Evolutionary conservation across 2,888 invertebrate species (phyloP), one percentile per base, ranked within the genome.

Genomic region (Baronia brevicornis): DNA sequence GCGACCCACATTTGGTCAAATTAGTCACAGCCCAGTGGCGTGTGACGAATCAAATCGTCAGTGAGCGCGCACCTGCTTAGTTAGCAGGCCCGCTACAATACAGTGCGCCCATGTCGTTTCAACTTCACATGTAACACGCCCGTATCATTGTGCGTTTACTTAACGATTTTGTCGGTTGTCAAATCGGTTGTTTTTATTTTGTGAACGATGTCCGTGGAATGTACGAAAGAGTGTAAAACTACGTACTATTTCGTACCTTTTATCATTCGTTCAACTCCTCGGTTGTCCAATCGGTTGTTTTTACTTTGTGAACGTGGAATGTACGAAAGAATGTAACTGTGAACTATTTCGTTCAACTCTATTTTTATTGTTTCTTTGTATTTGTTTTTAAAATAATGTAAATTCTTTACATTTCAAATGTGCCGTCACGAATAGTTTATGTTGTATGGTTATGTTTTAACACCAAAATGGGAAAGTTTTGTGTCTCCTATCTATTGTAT

Each of bases 41-140:
- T 56, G 58, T 59, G 53, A 66, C 61, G 54, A 47, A 45, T 46
- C 54, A 42, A 38, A 36, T 51, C 51, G 52, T 54, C 65, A 59
- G 51, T 48, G 57, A 56, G 64, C 66, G 46, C 56, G 48, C 77
- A 78, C 78, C 75, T 77, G 78, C 69, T 54, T 52, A 51, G 35
- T 29, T 25, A 22, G 15, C 4, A n/a, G 26, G 10, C n/a, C n/a
- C 15, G n/a, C n/a, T 17, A 30, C 30, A 30, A 18, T 18, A 26
- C 18, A 10, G 20, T 19, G 17, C 21, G 22, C 17, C 30, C 22
- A 23, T 18, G 22, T 30, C 30, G 22, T 24, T 9, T 37, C 44
- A 20, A 31, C 36, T 54, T 62, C 59, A 56, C 60, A 60, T 57
- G 46, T 36, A 37, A 40, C 34, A 34, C 41, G 33, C 41, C 32